Conservation (phyloP, 2,888 invertebrate genomes). For the Eulithis testata region DNA sequence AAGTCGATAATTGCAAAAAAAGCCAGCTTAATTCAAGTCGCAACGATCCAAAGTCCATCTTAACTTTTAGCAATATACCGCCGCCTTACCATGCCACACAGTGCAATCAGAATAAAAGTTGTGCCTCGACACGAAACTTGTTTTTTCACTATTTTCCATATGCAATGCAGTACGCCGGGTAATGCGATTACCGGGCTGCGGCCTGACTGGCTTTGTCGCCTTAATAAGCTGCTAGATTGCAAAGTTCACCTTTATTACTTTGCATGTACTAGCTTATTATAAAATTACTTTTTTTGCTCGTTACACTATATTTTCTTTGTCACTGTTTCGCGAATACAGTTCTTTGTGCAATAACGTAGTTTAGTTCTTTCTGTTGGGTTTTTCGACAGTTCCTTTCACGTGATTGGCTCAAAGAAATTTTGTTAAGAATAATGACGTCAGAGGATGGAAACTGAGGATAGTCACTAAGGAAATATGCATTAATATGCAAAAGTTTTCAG, state of each 20-base stretch:
- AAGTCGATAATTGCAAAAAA: too few relatives aligned
- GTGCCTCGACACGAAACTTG: constrained; percentile 25
- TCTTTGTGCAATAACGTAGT: background rate
- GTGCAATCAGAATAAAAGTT: constrained; percentile 38
- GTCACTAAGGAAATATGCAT: too few relatives aligned
- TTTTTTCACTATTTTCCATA: constrained; percentile 41
- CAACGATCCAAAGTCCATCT: background rate
- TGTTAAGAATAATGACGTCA: too few relatives aligned
- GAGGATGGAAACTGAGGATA: too few relatives aligned
- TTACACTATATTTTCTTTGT: background rate
- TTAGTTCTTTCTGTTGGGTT: background rate
- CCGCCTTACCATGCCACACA: constrained; percentile 25
- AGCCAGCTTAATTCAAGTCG: background rate
- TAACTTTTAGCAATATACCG: constrained; percentile 18
- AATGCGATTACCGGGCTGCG: constrained; percentile 38
- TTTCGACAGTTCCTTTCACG: background rate
- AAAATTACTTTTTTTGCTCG: constrained; percentile 9
- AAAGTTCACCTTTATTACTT: constrained; percentile 17
- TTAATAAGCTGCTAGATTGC: constrained; percentile 34
- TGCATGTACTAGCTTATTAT: constrained; percentile 19
- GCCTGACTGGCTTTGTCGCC: constrained; percentile 31
- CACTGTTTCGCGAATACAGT: constrained; percentile 5
- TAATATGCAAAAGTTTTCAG: too few relatives aligned
- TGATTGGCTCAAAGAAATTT: too few relatives aligned
- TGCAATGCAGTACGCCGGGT: constrained; percentile 34